Evolutionary conservation across 2,113 vertebrate species (phyloP), one percentile per base, ranked within the genome.

Genomic region (Ramphastos sulfuratus): DNA sequence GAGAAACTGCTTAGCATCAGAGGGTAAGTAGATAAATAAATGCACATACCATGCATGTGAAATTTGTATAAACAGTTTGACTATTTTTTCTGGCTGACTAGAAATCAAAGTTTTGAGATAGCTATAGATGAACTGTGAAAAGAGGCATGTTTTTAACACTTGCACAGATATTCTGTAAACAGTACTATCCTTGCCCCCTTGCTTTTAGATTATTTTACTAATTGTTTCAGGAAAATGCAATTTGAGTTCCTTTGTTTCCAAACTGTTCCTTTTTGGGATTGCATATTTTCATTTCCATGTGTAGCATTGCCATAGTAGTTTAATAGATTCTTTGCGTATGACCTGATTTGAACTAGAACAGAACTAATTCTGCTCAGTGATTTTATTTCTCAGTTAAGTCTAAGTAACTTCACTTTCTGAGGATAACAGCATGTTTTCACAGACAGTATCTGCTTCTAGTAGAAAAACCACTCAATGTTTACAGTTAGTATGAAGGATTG

Each of bases 1-100:
- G 48, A 87, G 87, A 77, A 91, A 42, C 31, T 85, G 46, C 52
- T 85, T 59, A n/a, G 27, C 35, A 37, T 58, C 56, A 33, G 59
- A 46, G 17, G 27, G 33, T 24, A 71, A 80, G 76, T 24, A 74
- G 30, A 52, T 71, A 70, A 84, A 70, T 58, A 67, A 82, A 60
- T 33, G 7, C n/a, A 35, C 1, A 0, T 50, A n/a, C 31, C 0
- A 0, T 28, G 31, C 64, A 42, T 18, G 33, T 63, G 44, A 44
- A 71, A 72, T 25, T 17, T 55, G 70, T 55, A 81, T 74, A 66
- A 91, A 76, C 13, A 37, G 19, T 78, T 27, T 78, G 48, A 83
- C 33, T 52, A 5, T 44, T 61, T 55, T 44, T 89, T 19, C 42
- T 74, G 25, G 23, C 30, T 83, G 58, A 60, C 65, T 73, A 65